phyloP scores from a whole-genome alignment of 1,140 invertebrate genomes.

The Amphibalanus amphitrite region DNA sequence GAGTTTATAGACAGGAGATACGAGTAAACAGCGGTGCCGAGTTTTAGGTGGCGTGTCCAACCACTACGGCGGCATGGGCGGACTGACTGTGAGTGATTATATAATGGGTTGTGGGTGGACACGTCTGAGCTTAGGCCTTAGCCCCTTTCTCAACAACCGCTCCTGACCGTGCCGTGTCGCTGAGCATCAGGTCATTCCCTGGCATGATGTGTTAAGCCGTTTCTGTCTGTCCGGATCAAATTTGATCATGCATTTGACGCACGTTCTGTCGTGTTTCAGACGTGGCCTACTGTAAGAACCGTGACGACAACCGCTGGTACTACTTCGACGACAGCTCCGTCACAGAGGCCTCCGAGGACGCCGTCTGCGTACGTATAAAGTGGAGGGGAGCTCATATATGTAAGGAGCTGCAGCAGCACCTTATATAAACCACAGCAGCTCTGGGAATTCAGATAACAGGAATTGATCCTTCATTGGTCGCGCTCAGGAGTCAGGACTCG shows the following conservation, averaged over 20 bases:
- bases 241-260: neutral
- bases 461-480: too few relatives aligned
- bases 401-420: too few relatives aligned
- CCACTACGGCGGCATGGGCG: slow-evolving; percentile 35
- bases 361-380: slow-evolving; percentile 19
- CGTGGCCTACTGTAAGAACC: slow-evolving; percentile 35
- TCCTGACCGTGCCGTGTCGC: too few relatives aligned
- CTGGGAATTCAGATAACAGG: too few relatives aligned
- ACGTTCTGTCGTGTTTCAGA: slow-evolving; percentile 24
- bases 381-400: too few relatives aligned
- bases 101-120: too few relatives aligned
- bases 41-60: slow-evolving; percentile 37
- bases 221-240: neutral
- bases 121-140: too few relatives aligned
- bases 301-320: slow-evolving; percentile 33
- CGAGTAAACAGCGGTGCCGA: too few relatives aligned
- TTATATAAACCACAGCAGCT: too few relatives aligned
- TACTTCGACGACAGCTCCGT: slow-evolving; percentile 34
- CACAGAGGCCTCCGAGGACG: slow-evolving; percentile 24
- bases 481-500: too few relatives aligned
- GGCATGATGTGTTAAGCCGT: neutral
- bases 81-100: slow-evolving; percentile 31
- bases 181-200: neutral
- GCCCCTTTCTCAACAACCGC: too few relatives aligned
- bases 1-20: too few relatives aligned